phyloP scores from a whole-genome alignment of 2,113 vertebrate genomes.

The Phyllopteryx taeniolatus region DNA sequence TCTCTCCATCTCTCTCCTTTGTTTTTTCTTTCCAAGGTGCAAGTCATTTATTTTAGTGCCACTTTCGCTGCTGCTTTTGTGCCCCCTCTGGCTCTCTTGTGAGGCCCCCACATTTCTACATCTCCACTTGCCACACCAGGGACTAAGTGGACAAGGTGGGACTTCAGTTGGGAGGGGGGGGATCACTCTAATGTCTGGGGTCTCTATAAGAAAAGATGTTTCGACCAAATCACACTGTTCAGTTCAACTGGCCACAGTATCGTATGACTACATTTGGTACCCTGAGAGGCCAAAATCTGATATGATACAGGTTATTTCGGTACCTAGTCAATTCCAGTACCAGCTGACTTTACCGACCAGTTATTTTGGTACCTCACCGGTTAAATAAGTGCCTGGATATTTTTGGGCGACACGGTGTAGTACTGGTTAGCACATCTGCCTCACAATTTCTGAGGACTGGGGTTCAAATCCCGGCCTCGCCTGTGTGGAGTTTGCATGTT shows the following conservation, averaged over 20 bases:
- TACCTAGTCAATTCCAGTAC: not conserved
- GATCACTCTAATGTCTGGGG: not conserved
- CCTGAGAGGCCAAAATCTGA: not conserved
- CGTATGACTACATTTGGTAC: not conserved
- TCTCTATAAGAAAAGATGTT: not conserved
- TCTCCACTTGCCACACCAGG: constrained; percentile 17
- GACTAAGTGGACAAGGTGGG: constrained; percentile 51
- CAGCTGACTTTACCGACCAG: not conserved
- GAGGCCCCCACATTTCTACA: constrained; percentile 21
- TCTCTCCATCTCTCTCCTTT: constrained; percentile 30
- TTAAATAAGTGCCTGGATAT: not conserved
- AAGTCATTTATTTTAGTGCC: constrained; percentile 78
- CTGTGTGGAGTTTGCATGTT: too few species aligned
- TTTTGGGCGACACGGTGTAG: not conserved
- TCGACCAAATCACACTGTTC: not conserved
- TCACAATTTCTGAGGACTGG: too few species aligned
- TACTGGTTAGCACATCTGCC: too few species aligned
- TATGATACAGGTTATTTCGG: not conserved
- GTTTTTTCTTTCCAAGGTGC: constrained; percentile 79
- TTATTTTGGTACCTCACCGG: not conserved
- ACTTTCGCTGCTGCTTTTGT: constrained; percentile 39
- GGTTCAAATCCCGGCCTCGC: too few species aligned
- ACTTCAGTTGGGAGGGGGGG: constrained; percentile 9
- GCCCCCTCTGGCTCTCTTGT: constrained; percentile 24
- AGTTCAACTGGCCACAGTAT: not conserved